phyloP scores from a whole-genome alignment of 2,888 invertebrate genomes.

The Cryptophagus acutangulus region DNA sequence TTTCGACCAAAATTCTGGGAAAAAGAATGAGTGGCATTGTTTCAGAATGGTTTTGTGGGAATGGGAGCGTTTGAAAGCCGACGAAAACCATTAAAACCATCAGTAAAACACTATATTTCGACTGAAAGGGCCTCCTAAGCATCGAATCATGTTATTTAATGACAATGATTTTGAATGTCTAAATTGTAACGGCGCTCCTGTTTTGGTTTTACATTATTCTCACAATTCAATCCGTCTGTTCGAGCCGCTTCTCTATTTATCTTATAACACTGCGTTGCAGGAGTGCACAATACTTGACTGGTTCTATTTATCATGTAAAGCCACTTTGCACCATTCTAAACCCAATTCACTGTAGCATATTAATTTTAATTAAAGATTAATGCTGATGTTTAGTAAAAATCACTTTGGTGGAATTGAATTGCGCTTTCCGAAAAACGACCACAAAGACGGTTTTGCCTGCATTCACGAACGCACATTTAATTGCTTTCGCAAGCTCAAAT shows the following conservation, averaged over 20 bases:
- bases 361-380: too few relatives aligned
- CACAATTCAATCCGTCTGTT: not conserved
- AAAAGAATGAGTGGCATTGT: too few relatives aligned
- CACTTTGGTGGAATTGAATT: too few relatives aligned
- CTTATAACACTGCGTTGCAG: conserved; percentile 17
- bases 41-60: conserved; percentile 14
- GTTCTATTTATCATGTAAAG: conserved; percentile 26
- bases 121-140: conserved; percentile 12
- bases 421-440: too few relatives aligned
- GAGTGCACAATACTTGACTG: conserved; percentile 23
- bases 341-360: too few relatives aligned
- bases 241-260: not conserved
- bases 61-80: conserved; percentile 20
- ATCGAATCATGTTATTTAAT: conserved; percentile 28
- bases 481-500: conserved; percentile 16
- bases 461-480: too few relatives aligned
- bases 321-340: too few relatives aligned
- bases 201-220: conserved; percentile 1
- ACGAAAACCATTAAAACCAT: conserved; percentile 20
- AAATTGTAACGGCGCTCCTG: too few relatives aligned
- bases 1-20: too few relatives aligned
- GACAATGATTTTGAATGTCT: conserved; percentile 26
- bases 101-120: conserved; percentile 15
- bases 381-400: too few relatives aligned
- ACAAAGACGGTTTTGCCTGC: too few relatives aligned